Evolutionary conservation across 2,888 invertebrate genomes (phyloP), one percentile per base, ranked within the genome.

Genomic region (Kuschelorhynchus macadamiae): DNA sequence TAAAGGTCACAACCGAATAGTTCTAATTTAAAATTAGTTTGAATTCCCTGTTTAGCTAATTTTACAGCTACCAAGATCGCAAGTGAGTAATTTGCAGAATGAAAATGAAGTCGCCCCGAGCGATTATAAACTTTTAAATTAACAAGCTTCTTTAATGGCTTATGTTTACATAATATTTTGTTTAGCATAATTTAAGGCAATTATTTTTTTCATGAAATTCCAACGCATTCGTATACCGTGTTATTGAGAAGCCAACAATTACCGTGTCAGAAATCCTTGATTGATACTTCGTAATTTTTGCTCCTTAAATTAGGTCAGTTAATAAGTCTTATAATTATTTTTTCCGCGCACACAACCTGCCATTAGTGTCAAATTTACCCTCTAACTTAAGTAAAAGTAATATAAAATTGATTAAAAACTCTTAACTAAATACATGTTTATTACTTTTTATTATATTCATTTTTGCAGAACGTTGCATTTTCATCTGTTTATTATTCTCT

Each of bases 151-250:
- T 49, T 67, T 61, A 60, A 67, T 67, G 56, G 60, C 60, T 46
- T 49, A 64, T 69, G 69, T 69, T 64, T 69, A 69, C 64, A 69
- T 69, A 69, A 64, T 69, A 59, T 65, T 60, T 65, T 69, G 41
- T 59, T 69, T 60, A 64, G 61, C 69, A 69, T 69, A 69, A 60
- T 65, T 61, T 68, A 64, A 68, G 56, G 67, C 42, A 53, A 62
- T 60, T 55, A 56, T 41, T 41, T 67, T 63, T 68, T 57, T 41
- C 33, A 53, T 44, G 50, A 56, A 61, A 56, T 52, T 49, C 61
- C 50, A n/a, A 25, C 32, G 16, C 16, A 49, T 46, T 12, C 21
- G 30, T 44, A 62, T 52, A 52, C 52, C 46, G 44, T 46, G 57
- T 59, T 57, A 46, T 57, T 47, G 36, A 33, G 47, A 47, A 57